Conservation (phyloP, 37 sponge, comb jelly and placozoan genomes). For the Chondrosia reniformis region DNA sequence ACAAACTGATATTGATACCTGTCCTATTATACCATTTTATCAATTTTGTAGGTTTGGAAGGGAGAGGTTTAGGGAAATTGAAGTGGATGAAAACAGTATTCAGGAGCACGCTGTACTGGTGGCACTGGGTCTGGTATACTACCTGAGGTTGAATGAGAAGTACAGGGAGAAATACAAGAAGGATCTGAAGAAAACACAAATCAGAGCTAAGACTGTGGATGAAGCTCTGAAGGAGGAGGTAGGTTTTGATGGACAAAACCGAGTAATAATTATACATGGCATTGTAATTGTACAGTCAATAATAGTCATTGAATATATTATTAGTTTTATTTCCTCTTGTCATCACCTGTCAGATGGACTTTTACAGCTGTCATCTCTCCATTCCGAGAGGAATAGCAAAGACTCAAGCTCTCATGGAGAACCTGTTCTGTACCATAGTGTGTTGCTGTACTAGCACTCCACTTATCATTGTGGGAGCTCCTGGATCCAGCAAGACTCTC, state of each 20-base stretch:
- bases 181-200: background rate
- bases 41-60: background rate
- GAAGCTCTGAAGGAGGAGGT: slow-evolving; percentile 23
- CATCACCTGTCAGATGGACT: background rate
- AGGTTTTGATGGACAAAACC: too few relatives aligned
- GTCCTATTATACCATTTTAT: background rate
- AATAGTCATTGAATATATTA: background rate
- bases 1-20: background rate
- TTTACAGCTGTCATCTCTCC: slow-evolving; percentile 1
- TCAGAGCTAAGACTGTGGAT: background rate
- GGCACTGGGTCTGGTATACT: slow-evolving; percentile 62
- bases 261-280: background rate
- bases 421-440: slow-evolving; percentile 48
- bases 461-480: slow-evolving; percentile 70
- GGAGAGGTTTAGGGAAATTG: background rate
- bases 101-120: slow-evolving; percentile 34
- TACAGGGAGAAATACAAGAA: slow-evolving; percentile 14
- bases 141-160: slow-evolving; percentile 40
- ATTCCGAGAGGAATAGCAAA: slow-evolving; percentile 62
- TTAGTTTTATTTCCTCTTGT: background rate
- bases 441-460: slow-evolving; percentile 50
- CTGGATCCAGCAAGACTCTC: slow-evolving; percentile 71
- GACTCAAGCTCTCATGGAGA: slow-evolving; percentile 65
- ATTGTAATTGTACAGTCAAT: background rate
- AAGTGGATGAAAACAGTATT: background rate